Conservation (phyloP, 1,140 invertebrate genomes). For the Cydia fagiglandana region DNA sequence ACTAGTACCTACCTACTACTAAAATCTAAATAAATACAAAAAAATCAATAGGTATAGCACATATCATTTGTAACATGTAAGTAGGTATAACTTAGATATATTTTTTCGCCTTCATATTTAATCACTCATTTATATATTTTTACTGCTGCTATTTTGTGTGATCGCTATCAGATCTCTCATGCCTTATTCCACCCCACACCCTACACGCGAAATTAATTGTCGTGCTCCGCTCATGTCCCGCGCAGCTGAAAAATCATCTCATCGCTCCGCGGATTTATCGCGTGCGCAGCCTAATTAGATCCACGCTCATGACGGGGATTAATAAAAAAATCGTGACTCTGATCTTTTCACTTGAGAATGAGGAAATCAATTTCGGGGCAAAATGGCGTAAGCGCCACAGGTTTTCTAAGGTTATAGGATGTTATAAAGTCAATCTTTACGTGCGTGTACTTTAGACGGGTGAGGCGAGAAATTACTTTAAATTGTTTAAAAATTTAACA, state of each 20-base stretch:
- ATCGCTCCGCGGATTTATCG: slow-evolving; percentile 57
- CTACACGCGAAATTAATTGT: slow-evolving; percentile 69
- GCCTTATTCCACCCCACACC: slow-evolving; percentile 43
- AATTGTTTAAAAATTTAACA: neutral
- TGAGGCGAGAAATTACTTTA: neutral
- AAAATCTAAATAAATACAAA: too few species aligned
- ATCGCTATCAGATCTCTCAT: slow-evolving; percentile 24
- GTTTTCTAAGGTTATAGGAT: neutral
- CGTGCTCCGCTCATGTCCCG: slow-evolving; percentile 58
- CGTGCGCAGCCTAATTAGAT: slow-evolving; percentile 10
- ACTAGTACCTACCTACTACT: too few species aligned
- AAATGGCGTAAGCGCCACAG: neutral
- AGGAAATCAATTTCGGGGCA: neutral
- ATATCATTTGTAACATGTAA: too few species aligned
- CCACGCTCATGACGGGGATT: slow-evolving; percentile 14
- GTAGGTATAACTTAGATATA: too few species aligned
- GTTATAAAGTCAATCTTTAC: neutral
- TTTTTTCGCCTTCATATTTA: too few species aligned
- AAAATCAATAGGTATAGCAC: too few species aligned
- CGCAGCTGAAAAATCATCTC: slow-evolving; percentile 74
- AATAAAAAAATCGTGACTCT: slow-evolving; percentile 27
- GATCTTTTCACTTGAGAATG: slow-evolving; percentile 26
- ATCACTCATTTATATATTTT: too few species aligned
- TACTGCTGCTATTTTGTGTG: too few species aligned
- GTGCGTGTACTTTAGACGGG: neutral